Conservation (phyloP, 2,113 vertebrate species). For the Loxodonta africana region DNA sequence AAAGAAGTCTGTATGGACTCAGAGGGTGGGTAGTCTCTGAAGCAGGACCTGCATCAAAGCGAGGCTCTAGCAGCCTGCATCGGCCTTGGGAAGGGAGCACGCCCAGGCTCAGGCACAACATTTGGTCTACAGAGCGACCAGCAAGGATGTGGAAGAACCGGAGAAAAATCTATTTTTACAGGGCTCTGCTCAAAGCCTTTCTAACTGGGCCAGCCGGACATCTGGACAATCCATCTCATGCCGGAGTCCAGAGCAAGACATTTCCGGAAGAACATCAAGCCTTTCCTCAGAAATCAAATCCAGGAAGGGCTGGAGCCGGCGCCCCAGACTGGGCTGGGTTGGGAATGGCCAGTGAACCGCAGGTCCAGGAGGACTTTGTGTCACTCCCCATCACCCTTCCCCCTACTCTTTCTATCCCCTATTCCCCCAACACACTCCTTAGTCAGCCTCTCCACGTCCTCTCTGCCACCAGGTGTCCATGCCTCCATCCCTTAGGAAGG, state of each 20-base stretch:
- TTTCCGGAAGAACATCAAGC: constrained; percentile 65
- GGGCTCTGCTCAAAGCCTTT: neutral
- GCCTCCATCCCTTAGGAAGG: neutral
- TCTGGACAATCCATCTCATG: constrained; percentile 72
- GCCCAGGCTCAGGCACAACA: too few relatives aligned
- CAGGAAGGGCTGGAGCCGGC: neutral
- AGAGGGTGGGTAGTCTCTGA: neutral
- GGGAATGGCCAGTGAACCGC: neutral
- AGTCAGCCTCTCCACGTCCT: neutral
- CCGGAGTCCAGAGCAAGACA: constrained; percentile 5
- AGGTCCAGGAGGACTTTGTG: neutral
- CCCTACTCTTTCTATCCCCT: neutral
- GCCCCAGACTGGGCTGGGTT: neutral
- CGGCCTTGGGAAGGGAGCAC: neutral
- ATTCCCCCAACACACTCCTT: neutral
- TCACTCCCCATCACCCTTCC: neutral
- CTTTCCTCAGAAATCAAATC: neutral
- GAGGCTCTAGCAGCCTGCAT: neutral
- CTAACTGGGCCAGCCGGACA: constrained; percentile 59
- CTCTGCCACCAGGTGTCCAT: too few relatives aligned
- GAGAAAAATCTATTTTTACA: constrained; percentile 43
- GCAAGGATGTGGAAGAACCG: neutral
- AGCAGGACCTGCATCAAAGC: neutral
- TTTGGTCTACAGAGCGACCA: neutral
- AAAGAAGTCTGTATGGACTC: neutral